phyloP scores from a whole-genome alignment of 2,888 invertebrate genomes.

The Cyclophora albipunctata region DNA sequence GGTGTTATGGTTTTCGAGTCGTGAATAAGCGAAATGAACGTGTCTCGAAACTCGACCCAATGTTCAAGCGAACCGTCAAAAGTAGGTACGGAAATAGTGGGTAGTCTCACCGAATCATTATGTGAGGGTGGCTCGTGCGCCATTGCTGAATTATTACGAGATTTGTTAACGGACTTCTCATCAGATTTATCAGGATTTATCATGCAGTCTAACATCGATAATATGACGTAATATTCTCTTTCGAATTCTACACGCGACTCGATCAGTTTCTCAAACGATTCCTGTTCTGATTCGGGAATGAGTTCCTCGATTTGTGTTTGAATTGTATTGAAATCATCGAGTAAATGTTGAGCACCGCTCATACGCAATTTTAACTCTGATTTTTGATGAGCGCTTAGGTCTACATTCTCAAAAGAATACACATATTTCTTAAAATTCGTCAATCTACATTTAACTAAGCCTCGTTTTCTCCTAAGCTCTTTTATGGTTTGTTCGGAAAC shows the following conservation, averaged over 20 bases:
- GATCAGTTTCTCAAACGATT: neutral
- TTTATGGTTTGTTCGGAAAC: neutral
- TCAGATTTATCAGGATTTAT: neutral
- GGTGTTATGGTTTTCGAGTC: constrained; percentile 5
- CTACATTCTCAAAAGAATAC: neutral
- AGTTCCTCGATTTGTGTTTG: constrained; percentile 2
- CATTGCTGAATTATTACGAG: neutral
- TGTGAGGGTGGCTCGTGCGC: neutral
- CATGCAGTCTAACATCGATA: constrained; percentile 7
- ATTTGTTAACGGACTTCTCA: neutral
- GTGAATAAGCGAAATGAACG: constrained; percentile 14
- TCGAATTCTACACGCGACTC: constrained; percentile 11
- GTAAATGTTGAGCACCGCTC: neutral
- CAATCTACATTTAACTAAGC: constrained; percentile 1
- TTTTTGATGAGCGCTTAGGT: neutral
- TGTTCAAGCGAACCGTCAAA: constrained; percentile 17
- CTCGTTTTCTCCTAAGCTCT: constrained; percentile 1
- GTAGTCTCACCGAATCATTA: constrained; percentile 6
- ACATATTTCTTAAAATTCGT: constrained; percentile 3
- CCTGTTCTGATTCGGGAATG: constrained; percentile 1
- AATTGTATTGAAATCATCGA: neutral
- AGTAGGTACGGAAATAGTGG: constrained; percentile 13
- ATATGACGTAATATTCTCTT: constrained; percentile 4
- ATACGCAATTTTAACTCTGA: neutral
- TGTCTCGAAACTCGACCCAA: constrained; percentile 17